Percentiles rank a stretch among this genome's conserved stretches.
phyloP scores from a whole-genome alignment of 2,888 invertebrate species.

The Melipona bicolor region DNA sequence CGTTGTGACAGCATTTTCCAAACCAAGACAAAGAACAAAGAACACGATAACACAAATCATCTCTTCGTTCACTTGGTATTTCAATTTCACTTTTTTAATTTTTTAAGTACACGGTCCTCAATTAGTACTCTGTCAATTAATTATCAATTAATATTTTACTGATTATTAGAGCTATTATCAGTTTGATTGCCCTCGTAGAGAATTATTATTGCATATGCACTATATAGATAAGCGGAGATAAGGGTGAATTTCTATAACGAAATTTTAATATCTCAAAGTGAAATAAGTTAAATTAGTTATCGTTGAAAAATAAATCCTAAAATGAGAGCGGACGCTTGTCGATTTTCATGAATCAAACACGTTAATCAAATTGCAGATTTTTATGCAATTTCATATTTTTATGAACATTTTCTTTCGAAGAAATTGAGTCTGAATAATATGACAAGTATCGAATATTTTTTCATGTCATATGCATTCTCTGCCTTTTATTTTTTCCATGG shows the following conservation, averaged over 20 bases:
- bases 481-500: no score
- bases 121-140: background rate
- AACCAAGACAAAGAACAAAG: conserved; percentile 11
- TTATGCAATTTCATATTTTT: no score
- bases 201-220: no score
- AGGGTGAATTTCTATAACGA: background rate
- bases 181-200: background rate
- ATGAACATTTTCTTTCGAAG: no score
- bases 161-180: background rate
- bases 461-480: no score
- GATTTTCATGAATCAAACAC: background rate
- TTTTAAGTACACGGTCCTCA: background rate
- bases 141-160: background rate
- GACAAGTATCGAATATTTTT: no score
- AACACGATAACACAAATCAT: background rate
- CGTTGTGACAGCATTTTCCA: conserved; percentile 28
- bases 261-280: background rate
- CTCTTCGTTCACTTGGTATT: background rate
- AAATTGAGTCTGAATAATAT: no score
- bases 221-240: no score
- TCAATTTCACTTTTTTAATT: background rate
- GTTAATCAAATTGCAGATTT: no score
- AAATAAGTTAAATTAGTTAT: background rate
- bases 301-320: background rate
- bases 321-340: background rate